A percentile compares a stretch with the other conserved stretches of the same genome.
These are phyloP conservation scores for Spinus olivaceus DNA, from an alignment of 2,797 vertebrate species.

Conservation along the genomic window DNA sequence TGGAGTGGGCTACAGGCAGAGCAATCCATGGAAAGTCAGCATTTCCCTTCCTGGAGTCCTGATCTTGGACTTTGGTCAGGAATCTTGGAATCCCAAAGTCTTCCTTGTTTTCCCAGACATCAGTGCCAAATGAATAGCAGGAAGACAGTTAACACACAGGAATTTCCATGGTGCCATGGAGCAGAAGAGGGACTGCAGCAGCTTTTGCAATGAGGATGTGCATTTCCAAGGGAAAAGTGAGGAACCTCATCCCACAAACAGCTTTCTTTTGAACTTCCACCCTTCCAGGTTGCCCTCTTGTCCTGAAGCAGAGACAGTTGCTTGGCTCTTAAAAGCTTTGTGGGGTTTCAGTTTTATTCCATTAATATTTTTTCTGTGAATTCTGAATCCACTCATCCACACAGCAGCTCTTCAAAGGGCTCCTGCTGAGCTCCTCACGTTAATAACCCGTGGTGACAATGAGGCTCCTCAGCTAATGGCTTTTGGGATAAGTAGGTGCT, in stretches of 20 bases:
- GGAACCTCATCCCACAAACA: background rate
- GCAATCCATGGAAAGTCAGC: background rate
- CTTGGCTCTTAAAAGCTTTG: background rate
- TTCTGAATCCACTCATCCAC: background rate
- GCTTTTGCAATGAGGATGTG: background rate
- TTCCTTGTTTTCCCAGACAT: background rate
- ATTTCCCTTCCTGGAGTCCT: background rate
- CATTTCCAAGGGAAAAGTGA: background rate
- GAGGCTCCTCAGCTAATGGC: slow-evolving; percentile 14
- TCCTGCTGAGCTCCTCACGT: background rate
- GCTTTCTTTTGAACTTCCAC: background rate
- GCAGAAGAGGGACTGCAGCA: background rate
- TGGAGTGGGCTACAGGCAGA: background rate
- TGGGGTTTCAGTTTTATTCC: background rate
- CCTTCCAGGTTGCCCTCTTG: background rate
- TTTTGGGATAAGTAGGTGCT: background rate
- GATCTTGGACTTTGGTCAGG: background rate
- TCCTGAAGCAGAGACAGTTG: background rate
- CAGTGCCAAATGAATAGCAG: background rate
- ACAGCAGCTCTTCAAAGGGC: background rate
- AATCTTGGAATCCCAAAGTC: background rate
- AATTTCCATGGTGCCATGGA: background rate
- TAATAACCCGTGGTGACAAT: slow-evolving; percentile 8
- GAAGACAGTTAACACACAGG: background rate
- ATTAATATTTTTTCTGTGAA: background rate